Conservation (phyloP, 2,113 vertebrate genomes). For the Mesitornis unicolor region DNA sequence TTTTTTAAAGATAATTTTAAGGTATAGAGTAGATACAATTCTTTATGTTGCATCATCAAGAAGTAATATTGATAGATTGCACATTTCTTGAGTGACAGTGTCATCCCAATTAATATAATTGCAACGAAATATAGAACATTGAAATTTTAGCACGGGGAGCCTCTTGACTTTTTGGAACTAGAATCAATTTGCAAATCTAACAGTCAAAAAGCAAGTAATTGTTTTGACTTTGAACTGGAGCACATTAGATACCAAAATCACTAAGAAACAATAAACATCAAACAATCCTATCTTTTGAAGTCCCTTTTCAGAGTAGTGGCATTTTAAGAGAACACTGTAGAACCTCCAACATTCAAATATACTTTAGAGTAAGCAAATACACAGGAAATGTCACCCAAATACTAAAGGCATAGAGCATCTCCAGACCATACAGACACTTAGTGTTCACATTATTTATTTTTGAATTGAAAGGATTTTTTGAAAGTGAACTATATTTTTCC, state of each 20-base stretch:
- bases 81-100: background rate
- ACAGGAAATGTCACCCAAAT: slow-evolving; percentile 64
- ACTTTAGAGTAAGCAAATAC: slow-evolving; percentile 59
- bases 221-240: background rate
- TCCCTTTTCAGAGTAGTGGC: slow-evolving; percentile 22
- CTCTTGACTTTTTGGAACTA: background rate
- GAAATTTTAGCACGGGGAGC: background rate
- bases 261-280: slow-evolving; percentile 24
- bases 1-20: background rate
- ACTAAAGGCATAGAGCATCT: slow-evolving; percentile 32
- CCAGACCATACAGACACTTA: background rate
- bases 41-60: background rate
- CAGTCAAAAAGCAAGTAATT: background rate
- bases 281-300: background rate
- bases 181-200: background rate
- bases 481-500: slow-evolving; percentile 44
- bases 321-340: slow-evolving; percentile 39
- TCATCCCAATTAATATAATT: background rate
- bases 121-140: background rate
- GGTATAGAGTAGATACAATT: background rate
- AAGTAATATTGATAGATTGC: background rate
- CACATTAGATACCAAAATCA: background rate
- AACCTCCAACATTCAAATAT: slow-evolving; percentile 48
- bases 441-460: slow-evolving; percentile 56
- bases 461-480: slow-evolving; percentile 58